Conservation (phyloP, 2,113 vertebrate genomes). For the Heterocephalus glaber region DNA sequence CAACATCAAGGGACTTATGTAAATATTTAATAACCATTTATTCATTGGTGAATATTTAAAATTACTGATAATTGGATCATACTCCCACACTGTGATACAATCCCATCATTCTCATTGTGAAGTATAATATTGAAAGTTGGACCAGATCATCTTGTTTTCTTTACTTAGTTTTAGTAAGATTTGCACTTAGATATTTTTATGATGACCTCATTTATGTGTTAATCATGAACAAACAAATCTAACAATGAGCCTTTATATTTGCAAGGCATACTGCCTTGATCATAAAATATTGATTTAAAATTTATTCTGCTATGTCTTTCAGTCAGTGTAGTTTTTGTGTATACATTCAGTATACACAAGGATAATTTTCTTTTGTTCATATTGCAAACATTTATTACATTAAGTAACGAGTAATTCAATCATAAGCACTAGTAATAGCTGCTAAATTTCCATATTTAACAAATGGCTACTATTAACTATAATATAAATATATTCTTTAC, state of each 20-base stretch:
- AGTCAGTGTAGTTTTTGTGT: not conserved
- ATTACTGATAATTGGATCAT: constrained; percentile 54
- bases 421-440: not conserved
- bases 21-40: constrained; percentile 28
- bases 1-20: not conserved
- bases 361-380: not conserved
- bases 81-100: constrained; percentile 48
- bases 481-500: not conserved
- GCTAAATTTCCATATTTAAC: not conserved
- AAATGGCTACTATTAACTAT: not conserved
- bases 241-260: not conserved
- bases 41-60: constrained; percentile 43
- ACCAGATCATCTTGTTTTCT: constrained; percentile 34
- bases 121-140: not conserved
- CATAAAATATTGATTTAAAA: not conserved
- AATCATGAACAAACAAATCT: constrained; percentile 17
- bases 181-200: not conserved
- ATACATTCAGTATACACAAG: not conserved
- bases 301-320: not conserved
- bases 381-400: not conserved
- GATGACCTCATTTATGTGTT: not conserved
- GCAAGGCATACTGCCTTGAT: not conserved
- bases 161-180: not conserved
- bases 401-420: not conserved
- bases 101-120: constrained; percentile 26